Evolutionary conservation across 2,797 vertebrate species (phyloP).

Genomic region (Glossophaga mutica): DNA sequence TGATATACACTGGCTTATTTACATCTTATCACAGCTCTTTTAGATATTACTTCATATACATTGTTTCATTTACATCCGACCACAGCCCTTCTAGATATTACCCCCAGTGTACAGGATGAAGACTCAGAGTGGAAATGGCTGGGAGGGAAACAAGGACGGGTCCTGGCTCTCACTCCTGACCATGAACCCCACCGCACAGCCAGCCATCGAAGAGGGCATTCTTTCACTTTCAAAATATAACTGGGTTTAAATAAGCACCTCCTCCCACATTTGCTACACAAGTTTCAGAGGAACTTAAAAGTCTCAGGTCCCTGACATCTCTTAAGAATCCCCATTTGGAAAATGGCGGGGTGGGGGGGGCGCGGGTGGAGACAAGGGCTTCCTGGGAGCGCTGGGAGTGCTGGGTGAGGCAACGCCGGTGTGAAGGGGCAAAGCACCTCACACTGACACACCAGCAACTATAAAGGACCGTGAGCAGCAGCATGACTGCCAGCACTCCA

Average conservation of each 20-base stretch:
- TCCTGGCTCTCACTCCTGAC: background rate
- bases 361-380: no score
- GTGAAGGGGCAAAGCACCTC: background rate
- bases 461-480: background rate
- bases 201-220: background rate
- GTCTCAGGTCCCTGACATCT: background rate
- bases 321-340: background rate
- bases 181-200: accelerated
- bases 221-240: background rate
- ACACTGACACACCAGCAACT: background rate
- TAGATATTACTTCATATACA: background rate
- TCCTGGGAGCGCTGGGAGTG: background rate
- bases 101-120: background rate
- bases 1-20: background rate
- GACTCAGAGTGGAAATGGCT: background rate
- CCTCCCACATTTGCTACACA: background rate
- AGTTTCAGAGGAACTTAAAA: background rate
- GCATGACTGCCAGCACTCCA: background rate
- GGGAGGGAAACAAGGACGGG: background rate
- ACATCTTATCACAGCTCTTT: background rate
- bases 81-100: background rate
- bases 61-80: background rate
- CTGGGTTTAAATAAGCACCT: background rate
- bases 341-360: accelerated
- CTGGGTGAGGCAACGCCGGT: background rate